phyloP scores from a whole-genome alignment of 2,888 invertebrate genomes.

The Erebia ligea region DNA sequence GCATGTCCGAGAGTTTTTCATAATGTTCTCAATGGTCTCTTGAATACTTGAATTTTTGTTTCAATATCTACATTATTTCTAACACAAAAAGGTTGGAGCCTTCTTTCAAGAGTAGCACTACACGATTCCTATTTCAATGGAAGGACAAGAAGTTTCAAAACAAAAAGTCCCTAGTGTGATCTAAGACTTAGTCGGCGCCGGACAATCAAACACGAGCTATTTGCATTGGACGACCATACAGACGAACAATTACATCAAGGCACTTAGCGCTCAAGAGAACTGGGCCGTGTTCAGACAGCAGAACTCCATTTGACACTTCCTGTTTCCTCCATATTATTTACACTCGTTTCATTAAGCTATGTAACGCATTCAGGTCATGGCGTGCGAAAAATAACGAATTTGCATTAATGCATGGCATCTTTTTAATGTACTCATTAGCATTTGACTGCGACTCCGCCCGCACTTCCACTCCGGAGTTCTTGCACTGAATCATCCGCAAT shows the following conservation, averaged over 20 bases:
- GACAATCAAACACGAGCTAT: slow-evolving; percentile 62
- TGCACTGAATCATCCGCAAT: background rate
- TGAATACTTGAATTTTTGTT: too few species aligned
- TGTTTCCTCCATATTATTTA: slow-evolving; percentile 72
- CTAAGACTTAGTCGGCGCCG: slow-evolving; percentile 35
- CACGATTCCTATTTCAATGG: too few species aligned
- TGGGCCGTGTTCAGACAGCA: slow-evolving; percentile 77
- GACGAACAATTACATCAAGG: slow-evolving; percentile 75
- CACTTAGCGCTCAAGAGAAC: slow-evolving; percentile 77
- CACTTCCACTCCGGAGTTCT: background rate
- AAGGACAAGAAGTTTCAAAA: background rate
- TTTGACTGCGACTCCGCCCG: background rate
- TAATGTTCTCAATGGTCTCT: too few species aligned
- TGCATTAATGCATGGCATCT: slow-evolving; percentile 36
- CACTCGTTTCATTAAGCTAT: slow-evolving; percentile 52
- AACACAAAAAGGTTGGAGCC: too few species aligned
- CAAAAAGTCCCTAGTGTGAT: background rate
- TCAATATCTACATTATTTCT: too few species aligned
- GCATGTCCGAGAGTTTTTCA: too few species aligned
- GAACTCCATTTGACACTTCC: slow-evolving; percentile 82
- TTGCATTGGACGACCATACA: slow-evolving; percentile 70
- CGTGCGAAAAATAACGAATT: slow-evolving; percentile 57
- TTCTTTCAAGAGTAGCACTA: too few species aligned
- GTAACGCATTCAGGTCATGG: slow-evolving; percentile 54
- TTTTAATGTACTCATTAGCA: slow-evolving; percentile 20